Evolutionary conservation across 1,140 invertebrate genomes (phyloP), one percentile per base, ranked within the genome.

Genomic region (Apis florea): DNA sequence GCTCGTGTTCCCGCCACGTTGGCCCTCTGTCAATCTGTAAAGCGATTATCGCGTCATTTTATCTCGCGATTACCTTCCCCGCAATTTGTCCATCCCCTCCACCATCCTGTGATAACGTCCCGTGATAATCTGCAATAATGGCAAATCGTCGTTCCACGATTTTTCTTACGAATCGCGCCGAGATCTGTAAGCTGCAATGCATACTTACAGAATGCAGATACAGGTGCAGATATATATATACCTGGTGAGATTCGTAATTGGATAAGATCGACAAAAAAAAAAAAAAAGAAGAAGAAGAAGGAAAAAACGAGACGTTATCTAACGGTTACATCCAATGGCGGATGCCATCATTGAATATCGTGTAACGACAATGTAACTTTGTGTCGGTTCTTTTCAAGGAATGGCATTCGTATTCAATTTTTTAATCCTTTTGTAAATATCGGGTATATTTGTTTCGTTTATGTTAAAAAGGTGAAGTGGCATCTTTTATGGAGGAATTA

Each of bases 1-100:
- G 47, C 13, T 54, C 64, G 67, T 6, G 31, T n/a, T 26, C 56
- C 24, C n/a, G 15, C 47, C 61, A 31, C 26, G 49, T 73, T 70
- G 70, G 15, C 15, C 61, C 40, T 26, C 47, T 63, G 74, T 58
- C 75, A 72, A 83, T 83, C 81, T 31, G 68, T 67, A 72, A 83
- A 79, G 68, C 75, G 67, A 83, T 83, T 83, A 83, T 72, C 75
- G 75, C 75, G 40, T 71, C 67, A 69, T 79, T 70, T 66, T 71
- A 67, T 59, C 75, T 56, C 15, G n/a, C 75, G 58, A 79, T 72
- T 72, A 53, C 58, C 71, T 17, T 21, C 59, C 9, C 40, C 11
- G 51, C 79, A 80, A 80, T 74, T 80, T 80, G 47, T 59, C 71
- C 31, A 1, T 19, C 21, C 15, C n/a, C 19, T 4, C 6, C 8